Evolutionary conservation across 2,888 invertebrate species (phyloP).

Genomic region (Eumerus sabulonum): DNA sequence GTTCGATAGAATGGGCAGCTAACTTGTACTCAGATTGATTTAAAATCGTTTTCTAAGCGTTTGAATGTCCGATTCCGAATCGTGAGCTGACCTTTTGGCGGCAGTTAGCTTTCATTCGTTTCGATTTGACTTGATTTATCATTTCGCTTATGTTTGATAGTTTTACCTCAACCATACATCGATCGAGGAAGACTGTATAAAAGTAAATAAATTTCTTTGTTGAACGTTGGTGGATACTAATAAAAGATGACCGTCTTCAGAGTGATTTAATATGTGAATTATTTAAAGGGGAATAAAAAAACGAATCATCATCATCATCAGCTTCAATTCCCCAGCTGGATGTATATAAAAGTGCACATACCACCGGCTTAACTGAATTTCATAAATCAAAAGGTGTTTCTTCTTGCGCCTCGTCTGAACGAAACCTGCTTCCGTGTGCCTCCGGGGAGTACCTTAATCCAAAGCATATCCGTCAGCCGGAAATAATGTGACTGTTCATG

Average conservation of each 20-base stretch:
- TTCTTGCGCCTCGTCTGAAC: constrained; percentile 23
- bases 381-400: constrained; percentile 51
- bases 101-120: constrained; percentile 43
- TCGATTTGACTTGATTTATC: constrained; percentile 52
- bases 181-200: constrained; percentile 25
- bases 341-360: too few relatives aligned
- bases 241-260: constrained; percentile 23
- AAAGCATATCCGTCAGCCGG: constrained; percentile 59
- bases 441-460: constrained; percentile 36
- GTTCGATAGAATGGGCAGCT: constrained; percentile 46
- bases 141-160: constrained; percentile 57
- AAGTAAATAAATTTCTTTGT: constrained; percentile 47
- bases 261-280: constrained; percentile 33
- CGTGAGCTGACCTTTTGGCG: constrained; percentile 58
- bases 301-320: too few relatives aligned
- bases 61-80: constrained; percentile 35
- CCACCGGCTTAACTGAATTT: constrained; percentile 16
- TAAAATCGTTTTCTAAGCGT: constrained; percentile 59
- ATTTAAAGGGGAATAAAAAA: too few relatives aligned
- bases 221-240: constrained; percentile 9
- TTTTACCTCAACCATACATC: constrained; percentile 39
- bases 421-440: constrained; percentile 17
- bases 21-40: constrained; percentile 59
- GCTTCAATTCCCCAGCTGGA: too few relatives aligned
- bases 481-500: constrained; percentile 51